phyloP scores from a whole-genome alignment of 2,113 vertebrate species.

The Bombycilla garrulus region DNA sequence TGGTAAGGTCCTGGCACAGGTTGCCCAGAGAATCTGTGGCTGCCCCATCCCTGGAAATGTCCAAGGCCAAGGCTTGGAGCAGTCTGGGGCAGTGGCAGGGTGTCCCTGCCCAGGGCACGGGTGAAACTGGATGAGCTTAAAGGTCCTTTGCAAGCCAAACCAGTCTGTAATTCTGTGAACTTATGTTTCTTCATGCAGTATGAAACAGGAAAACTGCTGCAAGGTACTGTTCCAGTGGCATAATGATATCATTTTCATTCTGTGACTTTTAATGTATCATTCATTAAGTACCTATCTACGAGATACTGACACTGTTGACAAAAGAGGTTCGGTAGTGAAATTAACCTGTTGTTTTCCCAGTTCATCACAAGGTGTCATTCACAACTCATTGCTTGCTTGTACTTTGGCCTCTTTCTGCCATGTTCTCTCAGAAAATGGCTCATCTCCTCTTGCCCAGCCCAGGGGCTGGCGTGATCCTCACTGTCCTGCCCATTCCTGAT shows the following conservation, averaged over 20 bases:
- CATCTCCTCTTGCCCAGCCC: background rate
- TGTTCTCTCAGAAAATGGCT: accelerated
- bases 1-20: background rate
- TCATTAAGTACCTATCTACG: background rate
- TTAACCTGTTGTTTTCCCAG: background rate
- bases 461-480: accelerated
- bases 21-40: background rate
- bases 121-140: background rate
- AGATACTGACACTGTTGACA: background rate
- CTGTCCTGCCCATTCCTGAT: too few species aligned
- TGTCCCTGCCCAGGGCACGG: background rate
- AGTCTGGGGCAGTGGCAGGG: accelerated
- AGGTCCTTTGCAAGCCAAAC: background rate
- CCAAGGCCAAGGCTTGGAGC: background rate
- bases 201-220: background rate
- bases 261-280: background rate
- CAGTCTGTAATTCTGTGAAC: background rate
- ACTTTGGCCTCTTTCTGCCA: background rate
- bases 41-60: background rate
- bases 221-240: background rate
- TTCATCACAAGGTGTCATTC: too few species aligned
- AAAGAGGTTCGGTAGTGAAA: background rate
- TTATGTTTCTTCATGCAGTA: background rate
- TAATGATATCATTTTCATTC: background rate
- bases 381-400: accelerated